Evolutionary conservation across 2,888 invertebrate species (phyloP).

Genomic region (Lacanobia wlatinum): DNA sequence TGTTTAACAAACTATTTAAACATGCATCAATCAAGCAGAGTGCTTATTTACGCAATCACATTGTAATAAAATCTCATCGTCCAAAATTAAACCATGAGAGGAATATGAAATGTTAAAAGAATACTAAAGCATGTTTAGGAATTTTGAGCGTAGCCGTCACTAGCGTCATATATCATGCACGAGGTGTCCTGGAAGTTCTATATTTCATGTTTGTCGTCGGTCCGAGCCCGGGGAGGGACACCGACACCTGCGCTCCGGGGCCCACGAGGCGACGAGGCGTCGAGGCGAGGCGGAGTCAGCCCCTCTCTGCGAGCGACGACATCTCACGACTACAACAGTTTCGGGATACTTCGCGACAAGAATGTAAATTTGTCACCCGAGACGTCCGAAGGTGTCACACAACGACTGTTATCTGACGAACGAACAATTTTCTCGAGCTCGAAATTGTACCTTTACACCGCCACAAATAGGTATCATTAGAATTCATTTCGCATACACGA

Average conservation of each 20-base stretch:
- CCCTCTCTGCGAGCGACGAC: slow-evolving; percentile 46
- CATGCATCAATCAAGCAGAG: slow-evolving; percentile 10
- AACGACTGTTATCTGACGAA: slow-evolving; percentile 79
- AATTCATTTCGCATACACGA: slow-evolving; percentile 76
- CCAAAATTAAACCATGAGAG: slow-evolving; percentile 27
- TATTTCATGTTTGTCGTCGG: slow-evolving; percentile 81
- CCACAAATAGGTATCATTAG: slow-evolving; percentile 72
- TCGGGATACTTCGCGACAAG: slow-evolving; percentile 71
- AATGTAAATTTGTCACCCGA: slow-evolving; percentile 83
- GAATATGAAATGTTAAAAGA: slow-evolving; percentile 65
- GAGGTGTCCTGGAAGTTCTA: slow-evolving; percentile 78
- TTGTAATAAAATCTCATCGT: slow-evolving; percentile 1
- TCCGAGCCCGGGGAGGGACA: slow-evolving; percentile 65
- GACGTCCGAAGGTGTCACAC: slow-evolving; percentile 77
- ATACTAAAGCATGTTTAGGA: slow-evolving; percentile 67
- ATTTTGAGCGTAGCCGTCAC: slow-evolving; percentile 75
- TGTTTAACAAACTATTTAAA: slow-evolving; percentile 22
- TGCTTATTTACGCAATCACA: slow-evolving; percentile 7
- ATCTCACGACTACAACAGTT: slow-evolving; percentile 65
- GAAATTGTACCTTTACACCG: slow-evolving; percentile 69
- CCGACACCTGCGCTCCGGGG: slow-evolving; percentile 77
- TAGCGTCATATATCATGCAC: slow-evolving; percentile 81
- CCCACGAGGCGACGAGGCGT: slow-evolving; percentile 30
- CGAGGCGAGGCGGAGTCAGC: slow-evolving; percentile 23
- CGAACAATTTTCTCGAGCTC: slow-evolving; percentile 71